Conservation (phyloP, 2,113 vertebrate species). For the Dasyprocta punctata region DNA sequence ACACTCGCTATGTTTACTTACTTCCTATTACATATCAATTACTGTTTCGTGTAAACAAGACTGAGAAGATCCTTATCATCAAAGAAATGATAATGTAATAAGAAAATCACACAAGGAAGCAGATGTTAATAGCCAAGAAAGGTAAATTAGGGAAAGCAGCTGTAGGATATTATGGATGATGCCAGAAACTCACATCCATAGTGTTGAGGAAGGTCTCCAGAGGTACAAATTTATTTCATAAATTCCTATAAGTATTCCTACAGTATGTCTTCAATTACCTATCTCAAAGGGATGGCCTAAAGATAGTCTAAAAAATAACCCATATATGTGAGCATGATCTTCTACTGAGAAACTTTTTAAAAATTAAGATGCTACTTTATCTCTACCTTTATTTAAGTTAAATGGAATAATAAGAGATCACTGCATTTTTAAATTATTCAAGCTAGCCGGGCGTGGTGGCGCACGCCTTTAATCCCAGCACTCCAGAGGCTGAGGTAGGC, state of each 20-base stretch:
- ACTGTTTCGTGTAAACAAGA: slow-evolving; percentile 4
- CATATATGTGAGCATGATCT: not conserved
- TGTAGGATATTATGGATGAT: not conserved
- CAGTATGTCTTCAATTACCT: not conserved
- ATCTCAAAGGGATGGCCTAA: not conserved
- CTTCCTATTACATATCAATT: not conserved
- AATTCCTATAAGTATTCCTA: not conserved
- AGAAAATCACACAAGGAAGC: not conserved
- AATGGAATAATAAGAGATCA: not conserved
- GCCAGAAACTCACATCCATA: not conserved
- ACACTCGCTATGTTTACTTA: not conserved
- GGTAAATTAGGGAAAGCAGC: not conserved
- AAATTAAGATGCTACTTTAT: slow-evolving; percentile 36
- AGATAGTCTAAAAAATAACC: not conserved
- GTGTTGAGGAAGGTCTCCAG: not conserved
- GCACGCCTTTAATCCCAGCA: too few species aligned
- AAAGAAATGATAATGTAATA: not conserved
- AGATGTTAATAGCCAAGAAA: not conserved
- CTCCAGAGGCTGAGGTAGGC: too few species aligned
- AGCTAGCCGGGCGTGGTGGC: too few species aligned
- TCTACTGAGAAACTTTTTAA: not conserved
- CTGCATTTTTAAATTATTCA: not conserved
- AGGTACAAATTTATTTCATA: not conserved
- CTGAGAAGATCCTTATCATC: not conserved
- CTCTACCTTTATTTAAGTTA: not conserved